A percentile compares a stretch with the other conserved stretches of the same genome.
These are phyloP conservation scores for Gobio gobio DNA, from an alignment of 2,113 vertebrate species.

Conservation along the genomic window DNA sequence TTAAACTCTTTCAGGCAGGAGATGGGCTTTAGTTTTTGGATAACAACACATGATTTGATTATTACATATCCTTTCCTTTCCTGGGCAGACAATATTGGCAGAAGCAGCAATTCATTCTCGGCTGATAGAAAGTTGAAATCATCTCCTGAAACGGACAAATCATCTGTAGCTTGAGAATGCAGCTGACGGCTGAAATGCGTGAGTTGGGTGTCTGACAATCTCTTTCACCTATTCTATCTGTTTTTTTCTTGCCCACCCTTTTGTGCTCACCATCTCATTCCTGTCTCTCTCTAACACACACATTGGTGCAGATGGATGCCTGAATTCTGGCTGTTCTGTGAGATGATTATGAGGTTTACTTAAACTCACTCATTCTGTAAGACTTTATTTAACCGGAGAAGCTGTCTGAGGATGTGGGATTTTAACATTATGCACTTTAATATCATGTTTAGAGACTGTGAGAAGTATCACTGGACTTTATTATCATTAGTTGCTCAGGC, in stretches of 20 bases:
- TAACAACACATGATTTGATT: slow-evolving; percentile 64
- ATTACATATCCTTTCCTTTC: slow-evolving; percentile 52
- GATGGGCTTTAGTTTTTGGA: slow-evolving; percentile 61
- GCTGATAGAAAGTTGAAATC: slow-evolving; percentile 72
- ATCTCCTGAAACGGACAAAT: slow-evolving; percentile 62
- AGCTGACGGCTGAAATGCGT: slow-evolving; percentile 50
- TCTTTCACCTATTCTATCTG: slow-evolving; percentile 19
- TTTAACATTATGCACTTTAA: too few relatives aligned
- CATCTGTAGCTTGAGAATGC: slow-evolving; percentile 62
- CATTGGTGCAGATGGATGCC: neutral
- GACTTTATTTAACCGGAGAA: neutral
- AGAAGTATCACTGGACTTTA: too few relatives aligned
- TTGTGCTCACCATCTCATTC: slow-evolving; percentile 23
- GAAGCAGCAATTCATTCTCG: slow-evolving; percentile 65
- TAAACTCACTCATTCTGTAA: neutral
- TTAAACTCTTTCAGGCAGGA: slow-evolving; percentile 62
- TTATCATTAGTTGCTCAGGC: neutral
- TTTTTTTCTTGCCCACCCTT: slow-evolving; percentile 6
- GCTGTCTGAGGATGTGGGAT: too few relatives aligned
- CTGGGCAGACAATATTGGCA: slow-evolving; percentile 66
- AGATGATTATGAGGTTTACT: neutral
- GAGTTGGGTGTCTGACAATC: slow-evolving; percentile 63
- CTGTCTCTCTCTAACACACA: neutral
- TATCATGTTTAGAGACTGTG: too few relatives aligned
- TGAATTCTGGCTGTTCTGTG: neutral